These are phyloP conservation scores for Genyomyrus donnyi DNA, from an alignment of 2,113 vertebrate genomes.

Conservation along the genomic window DNA sequence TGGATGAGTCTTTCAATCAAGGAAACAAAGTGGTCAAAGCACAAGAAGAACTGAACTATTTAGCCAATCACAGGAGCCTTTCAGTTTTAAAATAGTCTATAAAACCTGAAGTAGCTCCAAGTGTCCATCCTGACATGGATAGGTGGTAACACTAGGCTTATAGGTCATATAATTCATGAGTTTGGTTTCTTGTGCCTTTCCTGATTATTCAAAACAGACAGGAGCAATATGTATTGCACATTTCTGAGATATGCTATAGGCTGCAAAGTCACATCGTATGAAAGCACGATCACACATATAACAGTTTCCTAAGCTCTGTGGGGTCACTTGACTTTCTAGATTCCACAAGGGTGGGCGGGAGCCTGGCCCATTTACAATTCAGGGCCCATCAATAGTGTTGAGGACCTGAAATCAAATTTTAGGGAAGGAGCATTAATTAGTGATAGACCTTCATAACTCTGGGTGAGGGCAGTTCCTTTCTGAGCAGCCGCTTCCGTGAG, in stretches of 20 bases:
- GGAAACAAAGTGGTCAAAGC: neutral
- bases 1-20: neutral
- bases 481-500: neutral
- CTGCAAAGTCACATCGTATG: neutral
- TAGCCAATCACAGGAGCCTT: neutral
- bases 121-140: neutral
- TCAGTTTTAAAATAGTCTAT: neutral
- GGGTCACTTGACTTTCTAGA: neutral
- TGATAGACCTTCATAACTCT: neutral
- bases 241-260: neutral
- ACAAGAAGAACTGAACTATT: neutral
- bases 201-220: neutral
- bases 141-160: neutral
- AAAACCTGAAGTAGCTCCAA: neutral
- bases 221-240: neutral
- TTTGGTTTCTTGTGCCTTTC: neutral
- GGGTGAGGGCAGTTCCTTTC: neutral
- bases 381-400: neutral
- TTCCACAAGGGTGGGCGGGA: neutral
- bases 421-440: neutral
- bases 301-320: neutral
- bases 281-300: neutral
- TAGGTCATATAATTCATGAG: neutral
- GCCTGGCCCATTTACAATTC: neutral
- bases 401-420: neutral